phyloP scores from a whole-genome alignment of 1,140 invertebrate species.

The Oryzaephilus surinamensis region DNA sequence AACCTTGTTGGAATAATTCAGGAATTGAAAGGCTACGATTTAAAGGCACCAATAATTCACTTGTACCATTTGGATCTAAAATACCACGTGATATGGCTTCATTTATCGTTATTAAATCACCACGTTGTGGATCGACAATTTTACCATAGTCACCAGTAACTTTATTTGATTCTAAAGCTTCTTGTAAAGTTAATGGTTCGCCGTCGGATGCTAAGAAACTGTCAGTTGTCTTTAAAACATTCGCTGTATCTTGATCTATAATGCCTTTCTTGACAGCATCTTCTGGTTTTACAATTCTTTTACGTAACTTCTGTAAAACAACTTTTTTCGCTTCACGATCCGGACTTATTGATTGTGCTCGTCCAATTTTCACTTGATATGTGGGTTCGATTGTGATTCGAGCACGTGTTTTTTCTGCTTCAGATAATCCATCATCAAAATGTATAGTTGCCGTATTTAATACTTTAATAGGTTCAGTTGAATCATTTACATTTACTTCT shows the following conservation, averaged over 20 bases:
- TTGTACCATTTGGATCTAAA: conserved; percentile 64
- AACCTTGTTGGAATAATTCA: conserved; percentile 69
- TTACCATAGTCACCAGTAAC: conserved; percentile 65
- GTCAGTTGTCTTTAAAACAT: conserved; percentile 50
- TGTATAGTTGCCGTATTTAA: conserved; percentile 5
- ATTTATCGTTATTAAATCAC: conserved; percentile 65
- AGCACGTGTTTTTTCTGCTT: conserved; percentile 46
- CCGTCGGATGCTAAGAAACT: conserved; percentile 46
- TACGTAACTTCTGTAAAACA: conserved; percentile 66
- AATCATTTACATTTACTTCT: too few species aligned
- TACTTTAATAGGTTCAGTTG: conserved; percentile 5
- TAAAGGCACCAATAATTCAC: conserved; percentile 69
- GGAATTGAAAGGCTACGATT: conserved; percentile 71
- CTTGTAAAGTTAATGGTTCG: conserved; percentile 53
- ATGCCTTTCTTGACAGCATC: conserved; percentile 64
- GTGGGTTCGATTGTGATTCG: conserved; percentile 55
- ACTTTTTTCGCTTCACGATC: conserved; percentile 55
- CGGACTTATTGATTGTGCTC: conserved; percentile 43
- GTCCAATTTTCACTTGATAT: conserved; percentile 52
- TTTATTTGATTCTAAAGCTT: conserved; percentile 64
- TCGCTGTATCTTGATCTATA: conserved; percentile 61
- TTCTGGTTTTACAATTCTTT: conserved; percentile 55
- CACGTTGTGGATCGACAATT: conserved; percentile 73
- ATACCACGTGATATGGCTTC: conserved; percentile 78
- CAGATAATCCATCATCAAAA: conserved; percentile 35